These are phyloP conservation scores for Panthera leo DNA, from an alignment of 2,113 vertebrate genomes.

Conservation along the genomic window DNA sequence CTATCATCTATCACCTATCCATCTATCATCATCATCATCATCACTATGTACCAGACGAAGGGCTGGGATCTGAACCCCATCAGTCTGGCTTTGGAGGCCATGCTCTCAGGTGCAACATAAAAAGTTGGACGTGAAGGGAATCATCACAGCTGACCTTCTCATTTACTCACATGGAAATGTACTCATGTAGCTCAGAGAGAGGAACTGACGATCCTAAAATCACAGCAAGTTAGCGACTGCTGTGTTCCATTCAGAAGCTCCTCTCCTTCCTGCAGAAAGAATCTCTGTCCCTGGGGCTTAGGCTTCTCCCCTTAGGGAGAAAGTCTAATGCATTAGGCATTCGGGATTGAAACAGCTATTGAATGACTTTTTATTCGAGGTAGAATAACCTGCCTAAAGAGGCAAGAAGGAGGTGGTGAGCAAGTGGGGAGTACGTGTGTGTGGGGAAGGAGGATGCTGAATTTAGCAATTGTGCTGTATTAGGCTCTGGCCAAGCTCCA, in stretches of 20 bases:
- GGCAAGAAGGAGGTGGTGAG: constrained; percentile 44
- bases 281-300: background rate
- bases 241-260: background rate
- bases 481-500: constrained; percentile 79
- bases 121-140: background rate
- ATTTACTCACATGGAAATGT: background rate
- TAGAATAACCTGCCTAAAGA: constrained; percentile 64
- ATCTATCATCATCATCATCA: background rate
- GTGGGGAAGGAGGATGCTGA: constrained; percentile 73
- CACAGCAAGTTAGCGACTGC: background rate
- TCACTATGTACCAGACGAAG: background rate
- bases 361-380: constrained; percentile 63
- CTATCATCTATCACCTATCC: background rate
- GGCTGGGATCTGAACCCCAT: background rate
- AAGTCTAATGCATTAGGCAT: background rate
- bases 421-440: background rate
- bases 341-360: background rate
- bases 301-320: background rate
- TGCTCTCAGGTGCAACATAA: background rate
- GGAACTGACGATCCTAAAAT: background rate
- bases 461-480: constrained; percentile 73
- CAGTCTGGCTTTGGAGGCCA: background rate
- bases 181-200: background rate
- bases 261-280: background rate
- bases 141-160: background rate